These are phyloP conservation scores for Achroia grisella DNA, from an alignment of 1,140 invertebrate genomes.

Conservation along the genomic window DNA sequence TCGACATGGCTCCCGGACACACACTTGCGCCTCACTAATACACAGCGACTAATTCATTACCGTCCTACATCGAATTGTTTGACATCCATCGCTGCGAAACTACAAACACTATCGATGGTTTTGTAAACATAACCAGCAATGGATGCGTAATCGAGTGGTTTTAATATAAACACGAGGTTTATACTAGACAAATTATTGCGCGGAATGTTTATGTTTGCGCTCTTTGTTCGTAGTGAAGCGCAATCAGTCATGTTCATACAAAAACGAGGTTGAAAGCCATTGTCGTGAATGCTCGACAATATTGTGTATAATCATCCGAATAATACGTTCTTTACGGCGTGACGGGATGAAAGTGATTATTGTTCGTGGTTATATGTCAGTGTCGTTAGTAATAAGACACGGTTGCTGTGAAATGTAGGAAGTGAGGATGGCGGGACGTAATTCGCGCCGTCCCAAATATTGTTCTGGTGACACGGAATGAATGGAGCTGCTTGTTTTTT, in stretches of 20 bases:
- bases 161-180: too few species aligned
- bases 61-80: background rate
- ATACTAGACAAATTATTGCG: constrained; percentile 12
- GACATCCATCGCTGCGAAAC: background rate
- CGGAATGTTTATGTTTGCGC: constrained; percentile 45
- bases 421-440: too few species aligned
- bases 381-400: constrained; percentile 10
- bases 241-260: constrained; percentile 59
- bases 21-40: constrained; percentile 29
- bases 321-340: constrained; percentile 16
- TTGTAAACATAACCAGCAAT: background rate
- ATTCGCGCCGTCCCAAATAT: too few species aligned
- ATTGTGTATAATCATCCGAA: constrained; percentile 19
- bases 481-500: too few species aligned
- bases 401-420: too few species aligned
- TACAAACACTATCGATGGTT: background rate
- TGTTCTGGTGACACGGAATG: too few species aligned
- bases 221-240: constrained; percentile 46
- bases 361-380: constrained; percentile 27
- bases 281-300: constrained; percentile 32
- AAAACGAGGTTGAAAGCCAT: constrained; percentile 46
- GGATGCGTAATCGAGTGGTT: background rate
- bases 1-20: constrained; percentile 61
- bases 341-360: constrained; percentile 20
- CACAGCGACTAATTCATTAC: background rate